These are phyloP conservation scores for Synaphobranchus kaupii DNA, from an alignment of 2,797 vertebrate genomes.

Conservation along the genomic window DNA sequence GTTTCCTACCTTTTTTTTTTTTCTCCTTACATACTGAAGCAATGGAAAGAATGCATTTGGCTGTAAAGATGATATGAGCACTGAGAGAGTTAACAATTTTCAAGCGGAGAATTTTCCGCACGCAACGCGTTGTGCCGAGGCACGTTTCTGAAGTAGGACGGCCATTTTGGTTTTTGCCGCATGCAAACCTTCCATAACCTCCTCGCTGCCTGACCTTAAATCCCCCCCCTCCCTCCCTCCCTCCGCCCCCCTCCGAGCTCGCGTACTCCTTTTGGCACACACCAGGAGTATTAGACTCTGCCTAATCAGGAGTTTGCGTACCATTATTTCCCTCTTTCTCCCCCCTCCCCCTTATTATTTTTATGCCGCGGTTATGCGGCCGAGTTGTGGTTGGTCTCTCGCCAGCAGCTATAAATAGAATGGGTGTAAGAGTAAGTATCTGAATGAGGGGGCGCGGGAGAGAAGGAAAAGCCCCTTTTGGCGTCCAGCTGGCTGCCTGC, in stretches of 20 bases:
- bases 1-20: neutral
- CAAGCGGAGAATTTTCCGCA: neutral
- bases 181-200: neutral
- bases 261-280: neutral
- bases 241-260: constrained; percentile 28
- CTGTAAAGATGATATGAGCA: neutral
- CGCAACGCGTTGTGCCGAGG: neutral
- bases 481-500: constrained; percentile 74
- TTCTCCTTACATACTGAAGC: neutral
- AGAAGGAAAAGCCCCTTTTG: constrained; percentile 71
- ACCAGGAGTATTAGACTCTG: constrained; percentile 37
- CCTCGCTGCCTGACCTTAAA: neutral
- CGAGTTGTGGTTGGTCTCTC: constrained; percentile 71
- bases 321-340: neutral
- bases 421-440: constrained; percentile 67
- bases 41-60: neutral
- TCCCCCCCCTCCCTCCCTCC: constrained; percentile 16
- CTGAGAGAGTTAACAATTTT: neutral
- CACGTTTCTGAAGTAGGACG: neutral
- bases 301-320: constrained; percentile 4
- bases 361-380: constrained; percentile 60
- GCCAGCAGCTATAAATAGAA: constrained; percentile 82
- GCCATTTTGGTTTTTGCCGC: constrained; percentile 5
- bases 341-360: constrained; percentile 14
- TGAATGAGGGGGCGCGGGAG: constrained; percentile 69